phyloP scores from a whole-genome alignment of 1,140 invertebrate species.

The Platorchestia sp. region DNA sequence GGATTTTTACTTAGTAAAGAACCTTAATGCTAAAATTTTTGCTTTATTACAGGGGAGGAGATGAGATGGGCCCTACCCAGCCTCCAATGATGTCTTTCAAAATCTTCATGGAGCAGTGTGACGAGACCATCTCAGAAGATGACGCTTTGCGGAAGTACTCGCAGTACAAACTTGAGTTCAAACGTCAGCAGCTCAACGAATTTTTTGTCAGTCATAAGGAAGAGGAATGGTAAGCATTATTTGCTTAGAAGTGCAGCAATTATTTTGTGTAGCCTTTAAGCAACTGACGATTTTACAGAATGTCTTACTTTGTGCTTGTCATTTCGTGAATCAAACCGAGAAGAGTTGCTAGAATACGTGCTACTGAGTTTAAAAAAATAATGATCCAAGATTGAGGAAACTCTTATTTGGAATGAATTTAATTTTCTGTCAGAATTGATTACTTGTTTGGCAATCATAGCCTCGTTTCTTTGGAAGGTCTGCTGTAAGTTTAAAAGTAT shows the following conservation, averaged over 20 bases:
- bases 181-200: constrained; percentile 95
- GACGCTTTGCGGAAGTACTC: constrained; percentile 98
- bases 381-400: neutral
- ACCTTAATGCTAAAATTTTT: neutral
- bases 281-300: neutral
- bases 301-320: neutral
- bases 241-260: neutral
- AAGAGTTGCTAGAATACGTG: neutral
- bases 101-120: constrained; percentile 94
- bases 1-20: too few species aligned
- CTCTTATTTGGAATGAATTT: neutral
- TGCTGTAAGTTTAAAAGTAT: too few species aligned
- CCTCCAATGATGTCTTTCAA: constrained; percentile 98
- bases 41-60: constrained; percentile 56
- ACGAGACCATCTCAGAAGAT: constrained; percentile 97
- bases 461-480: neutral
- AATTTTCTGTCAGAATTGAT: neutral
- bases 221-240: constrained; percentile 95
- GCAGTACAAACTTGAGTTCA: constrained; percentile 98
- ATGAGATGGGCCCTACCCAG: constrained; percentile 75
- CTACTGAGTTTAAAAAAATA: neutral
- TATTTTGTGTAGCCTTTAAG: neutral
- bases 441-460: neutral
- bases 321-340: neutral
- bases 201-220: constrained; percentile 99